Evolutionary conservation across 2,888 invertebrate genomes (phyloP).

Genomic region (Oligia strigilis): DNA sequence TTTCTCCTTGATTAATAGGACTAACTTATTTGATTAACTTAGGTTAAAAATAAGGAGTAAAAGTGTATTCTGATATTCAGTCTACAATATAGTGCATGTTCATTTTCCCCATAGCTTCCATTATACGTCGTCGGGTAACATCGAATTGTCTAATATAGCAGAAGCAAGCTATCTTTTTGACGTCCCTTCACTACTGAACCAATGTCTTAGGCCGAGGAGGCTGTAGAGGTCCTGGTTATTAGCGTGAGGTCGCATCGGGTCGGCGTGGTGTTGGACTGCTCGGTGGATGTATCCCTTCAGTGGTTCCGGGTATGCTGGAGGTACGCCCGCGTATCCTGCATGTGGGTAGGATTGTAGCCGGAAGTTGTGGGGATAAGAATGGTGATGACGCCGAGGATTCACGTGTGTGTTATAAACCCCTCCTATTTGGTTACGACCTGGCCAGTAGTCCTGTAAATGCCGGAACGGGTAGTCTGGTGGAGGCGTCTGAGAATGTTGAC

Average conservation of each 20-base stretch:
- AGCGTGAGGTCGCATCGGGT: constrained; percentile 76
- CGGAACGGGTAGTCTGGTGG: constrained; percentile 87
- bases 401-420: constrained; percentile 85
- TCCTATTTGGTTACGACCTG: constrained; percentile 81
- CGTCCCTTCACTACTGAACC: constrained; percentile 87
- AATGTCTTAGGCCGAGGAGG: constrained; percentile 87
- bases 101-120: constrained; percentile 86
- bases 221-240: constrained; percentile 86
- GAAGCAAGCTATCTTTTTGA: constrained; percentile 86
- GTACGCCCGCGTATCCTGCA: constrained; percentile 73
- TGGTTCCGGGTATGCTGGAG: constrained; percentile 78
- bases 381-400: constrained; percentile 87
- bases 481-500: constrained; percentile 81
- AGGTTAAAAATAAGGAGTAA: constrained; percentile 32
- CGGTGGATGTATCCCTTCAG: constrained; percentile 80
- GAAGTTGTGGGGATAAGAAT: constrained; percentile 84
- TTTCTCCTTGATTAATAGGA: constrained; percentile 5
- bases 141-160: constrained; percentile 83
- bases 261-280: constrained; percentile 76
- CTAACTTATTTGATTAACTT: constrained; percentile 14
- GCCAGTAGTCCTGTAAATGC: constrained; percentile 88
- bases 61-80: constrained; percentile 51
- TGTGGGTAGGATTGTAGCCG: constrained; percentile 80
- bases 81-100: constrained; percentile 60
- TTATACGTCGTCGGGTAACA: constrained; percentile 90